Evolutionary conservation across 2,113 vertebrate genomes (phyloP), one percentile per base, ranked within the genome.

Genomic region (Paraplagusia blochii): DNA sequence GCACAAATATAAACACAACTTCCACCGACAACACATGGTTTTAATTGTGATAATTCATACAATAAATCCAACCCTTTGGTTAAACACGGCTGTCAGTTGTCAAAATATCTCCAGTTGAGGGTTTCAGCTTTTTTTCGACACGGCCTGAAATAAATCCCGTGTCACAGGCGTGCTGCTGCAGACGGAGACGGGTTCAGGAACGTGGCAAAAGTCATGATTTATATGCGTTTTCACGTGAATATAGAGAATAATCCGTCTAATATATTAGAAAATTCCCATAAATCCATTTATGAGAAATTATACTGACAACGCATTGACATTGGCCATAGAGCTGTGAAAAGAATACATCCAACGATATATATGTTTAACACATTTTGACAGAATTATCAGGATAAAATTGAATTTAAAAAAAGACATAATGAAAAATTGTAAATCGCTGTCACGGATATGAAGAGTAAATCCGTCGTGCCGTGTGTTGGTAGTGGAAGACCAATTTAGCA

Each of bases 161-260:
- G 22, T 29, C 22, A 29, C 22, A 6, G 22, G 61, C 18, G 46
- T 43, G 3, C 40, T 19, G 34, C 1, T 46, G 56, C 11, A 2
- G 18, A 33, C 38, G 13, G 50, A 40, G 13, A 16, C 12, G 13
- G 47, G 54, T 14, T 45, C 22, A 54, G 44, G 44, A 44, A 63
- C 60, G 65, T 55, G 53, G 47, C 8, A 39, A 51, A 56, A 60
- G 52, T 42, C 18, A 17, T 13, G 18, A 29, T 29, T 29, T 29
- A 29, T 29, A 29, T 29, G 2, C 22, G 6, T 29, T 4, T 29
- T 29, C 22, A 29, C 22, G n/a, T n/a, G 6, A 29, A 29, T 29
- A 29, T 4, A 29, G 6, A 29, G 3, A 29, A 29, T 2, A 6
- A 29, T 29, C 22, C 6, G 6, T 29, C 22, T 29, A 4, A 4